A percentile compares a stretch with the other conserved stretches of the same genome.
phyloP scores from a whole-genome alignment of 1,140 invertebrate genomes.

The Drosophila mauritiana region DNA sequence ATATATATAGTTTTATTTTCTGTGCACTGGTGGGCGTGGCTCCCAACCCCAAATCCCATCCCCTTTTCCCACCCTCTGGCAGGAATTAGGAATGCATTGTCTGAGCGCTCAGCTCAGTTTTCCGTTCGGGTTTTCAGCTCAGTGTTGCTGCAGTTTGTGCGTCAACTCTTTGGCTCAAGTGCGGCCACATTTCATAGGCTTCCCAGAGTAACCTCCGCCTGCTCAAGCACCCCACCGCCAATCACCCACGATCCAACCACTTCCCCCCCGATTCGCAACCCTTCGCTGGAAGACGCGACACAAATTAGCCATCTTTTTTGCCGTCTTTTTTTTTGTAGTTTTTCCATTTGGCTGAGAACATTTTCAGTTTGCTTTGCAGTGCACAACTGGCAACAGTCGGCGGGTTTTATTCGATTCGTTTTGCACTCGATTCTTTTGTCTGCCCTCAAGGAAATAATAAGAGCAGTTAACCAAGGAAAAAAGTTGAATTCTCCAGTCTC shows the following conservation, averaged over 20 bases:
- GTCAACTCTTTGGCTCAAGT: constrained; percentile 71
- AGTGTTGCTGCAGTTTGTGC: constrained; percentile 48
- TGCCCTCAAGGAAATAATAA: constrained; percentile 22
- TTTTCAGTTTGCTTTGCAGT: constrained; percentile 72
- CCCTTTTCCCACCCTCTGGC: constrained; percentile 9
- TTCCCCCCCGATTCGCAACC: constrained; percentile 17
- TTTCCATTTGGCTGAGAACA: constrained; percentile 53
- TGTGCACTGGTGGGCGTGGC: background rate
- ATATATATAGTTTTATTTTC: background rate
- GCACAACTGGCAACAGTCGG: constrained; percentile 68
- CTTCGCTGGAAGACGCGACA: constrained; percentile 41
- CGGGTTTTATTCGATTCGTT: constrained; percentile 46
- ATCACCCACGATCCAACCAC: background rate
- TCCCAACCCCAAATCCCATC: background rate
- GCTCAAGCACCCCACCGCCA: too few relatives aligned
- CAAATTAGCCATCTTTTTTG: constrained; percentile 70
- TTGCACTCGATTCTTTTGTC: constrained; percentile 25
- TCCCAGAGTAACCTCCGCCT: constrained; percentile 41
- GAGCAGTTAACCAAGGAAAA: constrained; percentile 26
- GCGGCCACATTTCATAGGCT: constrained; percentile 71
- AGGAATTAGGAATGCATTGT: constrained; percentile 78
- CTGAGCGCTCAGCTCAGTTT: constrained; percentile 48
- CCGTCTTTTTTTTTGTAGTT: constrained; percentile 44
- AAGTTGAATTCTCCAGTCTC: constrained; percentile 20
- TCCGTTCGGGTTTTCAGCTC: constrained; percentile 37